Evolutionary conservation across 2,888 invertebrate species (phyloP), one percentile per base, ranked within the genome.

Genomic region (Adelphocoris suturalis): DNA sequence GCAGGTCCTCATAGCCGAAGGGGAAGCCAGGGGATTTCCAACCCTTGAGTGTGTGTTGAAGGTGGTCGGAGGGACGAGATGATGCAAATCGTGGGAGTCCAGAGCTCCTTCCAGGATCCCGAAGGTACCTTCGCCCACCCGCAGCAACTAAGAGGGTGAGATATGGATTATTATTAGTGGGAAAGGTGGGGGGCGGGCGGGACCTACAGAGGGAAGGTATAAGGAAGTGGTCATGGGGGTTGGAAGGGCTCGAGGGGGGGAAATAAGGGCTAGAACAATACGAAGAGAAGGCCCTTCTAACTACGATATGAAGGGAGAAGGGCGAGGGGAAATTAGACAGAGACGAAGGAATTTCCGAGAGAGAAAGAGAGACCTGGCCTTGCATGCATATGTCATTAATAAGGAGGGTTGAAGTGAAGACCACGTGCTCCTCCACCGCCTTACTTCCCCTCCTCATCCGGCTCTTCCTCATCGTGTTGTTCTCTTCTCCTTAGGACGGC

Each of bases 361-460:
- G 81, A 89, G 37, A 46, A 19, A 68, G 68, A 68, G 68, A 68
- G 28, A n/a, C 48, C 86, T 86, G 86, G 87, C 89, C 91, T 90
- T 88, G 91, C 91, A 91, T 91, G 91, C 91, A 91, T 91, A 91
- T 91, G 91, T 91, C 91, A 91, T 91, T 91, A 91, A 91, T 91
- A 91, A 91, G 91, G 76, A 61, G 89, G 90, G 90, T 88, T 75
- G 90, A 88, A 89, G 82, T 75, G 90, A 88, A 89, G 82, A 89
- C 91, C 91, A 92, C 91, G 91, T 92, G 91, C 91, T 92, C 89
- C 46, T 52, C 52, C 76, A 85, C 82, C 84, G 55, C 90, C 90
- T 90, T 89, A 81, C 90, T 61, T 82, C 89, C 86, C 84, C 78
- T 90, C 91, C 89, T 90, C 84, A 84, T 80, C 90, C 57, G 46